phyloP scores from a whole-genome alignment of 1,140 invertebrate genomes.

The Phthorimaea operculella region DNA sequence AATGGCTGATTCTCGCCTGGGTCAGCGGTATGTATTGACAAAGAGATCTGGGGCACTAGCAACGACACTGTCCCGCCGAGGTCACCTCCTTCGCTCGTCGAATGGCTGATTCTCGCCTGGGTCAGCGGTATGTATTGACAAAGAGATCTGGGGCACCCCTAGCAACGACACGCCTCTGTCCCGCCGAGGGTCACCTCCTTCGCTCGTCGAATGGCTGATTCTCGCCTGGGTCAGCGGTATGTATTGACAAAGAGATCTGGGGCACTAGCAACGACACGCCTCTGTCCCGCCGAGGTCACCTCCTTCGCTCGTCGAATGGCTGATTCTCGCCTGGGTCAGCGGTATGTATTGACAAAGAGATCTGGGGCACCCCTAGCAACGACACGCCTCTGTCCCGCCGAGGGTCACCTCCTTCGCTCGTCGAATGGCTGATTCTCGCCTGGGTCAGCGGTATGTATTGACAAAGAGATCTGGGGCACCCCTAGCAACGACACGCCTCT shows the following conservation, averaged over 20 bases:
- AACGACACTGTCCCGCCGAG: conserved; percentile 78
- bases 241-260: conserved; percentile 65
- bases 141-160: conserved; percentile 66
- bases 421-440: conserved; percentile 91
- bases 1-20: conserved; percentile 92
- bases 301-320: conserved; percentile 91
- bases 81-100: conserved; percentile 91
- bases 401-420: conserved; percentile 88
- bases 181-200: conserved; percentile 89
- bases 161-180: conserved; percentile 70
- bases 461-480: conserved; percentile 66
- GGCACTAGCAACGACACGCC: conserved; percentile 58
- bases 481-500: conserved; percentile 65
- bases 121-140: conserved; percentile 80
- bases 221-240: conserved; percentile 91
- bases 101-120: conserved; percentile 92
- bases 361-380: conserved; percentile 54
- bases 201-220: conserved; percentile 91
- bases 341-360: conserved; percentile 76
- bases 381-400: conserved; percentile 78
- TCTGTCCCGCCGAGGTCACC: conserved; percentile 88
- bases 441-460: conserved; percentile 86
- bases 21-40: conserved; percentile 80
- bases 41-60: conserved; percentile 63
- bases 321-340: conserved; percentile 91